A percentile compares a stretch with the other conserved stretches of the same genome.
Conservation (phyloP, 2,113 vertebrate species). For the Tetraodon nigroviridis region DNA sequence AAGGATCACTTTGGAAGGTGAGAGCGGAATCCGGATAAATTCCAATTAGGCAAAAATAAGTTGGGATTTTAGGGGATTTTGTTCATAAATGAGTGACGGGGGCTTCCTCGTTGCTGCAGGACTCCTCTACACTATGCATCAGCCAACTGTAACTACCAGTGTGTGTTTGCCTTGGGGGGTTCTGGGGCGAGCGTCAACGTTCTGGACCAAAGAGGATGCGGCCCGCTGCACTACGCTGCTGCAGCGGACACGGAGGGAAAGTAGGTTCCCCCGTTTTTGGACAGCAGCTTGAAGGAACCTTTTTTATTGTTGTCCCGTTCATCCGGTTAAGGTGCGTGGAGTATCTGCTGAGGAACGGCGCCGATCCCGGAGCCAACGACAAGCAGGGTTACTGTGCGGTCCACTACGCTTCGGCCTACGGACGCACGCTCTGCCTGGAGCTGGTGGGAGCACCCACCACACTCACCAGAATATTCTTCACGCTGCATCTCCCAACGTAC, state of each 20-base stretch:
- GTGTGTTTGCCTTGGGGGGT: slow-evolving; percentile 96
- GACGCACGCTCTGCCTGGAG: slow-evolving; percentile 75
- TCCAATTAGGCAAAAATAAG: neutral
- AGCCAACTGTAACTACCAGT: slow-evolving; percentile 97
- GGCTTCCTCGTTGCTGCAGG: slow-evolving; percentile 62
- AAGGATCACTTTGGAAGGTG: slow-evolving; percentile 96
- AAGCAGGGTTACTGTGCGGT: slow-evolving; percentile 93
- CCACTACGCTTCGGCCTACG: slow-evolving; percentile 85
- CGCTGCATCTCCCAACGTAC: neutral
- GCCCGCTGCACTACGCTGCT: slow-evolving; percentile 92
- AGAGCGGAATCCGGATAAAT: slow-evolving; percentile 11
- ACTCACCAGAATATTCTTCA: neutral
- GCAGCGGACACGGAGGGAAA: slow-evolving; percentile 92
- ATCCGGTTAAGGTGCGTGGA: slow-evolving; percentile 89
- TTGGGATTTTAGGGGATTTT: neutral
- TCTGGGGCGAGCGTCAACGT: slow-evolving; percentile 95
- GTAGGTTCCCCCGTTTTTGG: slow-evolving; percentile 70
- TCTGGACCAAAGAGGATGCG: slow-evolving; percentile 91
- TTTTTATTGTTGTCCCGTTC: neutral
- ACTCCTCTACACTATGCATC: slow-evolving; percentile 95
- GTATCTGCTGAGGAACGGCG: slow-evolving; percentile 93
- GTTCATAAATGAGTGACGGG: neutral
- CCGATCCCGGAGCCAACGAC: slow-evolving; percentile 90
- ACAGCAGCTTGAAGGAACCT: neutral
- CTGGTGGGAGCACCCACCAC: slow-evolving; percentile 60